phyloP scores from a whole-genome alignment of 2,888 invertebrate species.

The Therioaphis trifolii region DNA sequence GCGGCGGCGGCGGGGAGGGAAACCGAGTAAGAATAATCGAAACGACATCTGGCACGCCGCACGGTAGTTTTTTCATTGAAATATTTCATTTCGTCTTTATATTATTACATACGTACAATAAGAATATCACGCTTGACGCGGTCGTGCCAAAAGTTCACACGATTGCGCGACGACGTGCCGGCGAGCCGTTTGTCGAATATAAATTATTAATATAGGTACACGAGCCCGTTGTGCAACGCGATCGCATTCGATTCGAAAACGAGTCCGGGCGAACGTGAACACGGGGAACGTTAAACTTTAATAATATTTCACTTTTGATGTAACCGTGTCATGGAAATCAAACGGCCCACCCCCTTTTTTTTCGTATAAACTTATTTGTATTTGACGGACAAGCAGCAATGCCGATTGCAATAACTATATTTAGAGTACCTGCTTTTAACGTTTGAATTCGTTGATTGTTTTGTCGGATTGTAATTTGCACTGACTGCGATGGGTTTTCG shows the following conservation, averaged over 20 bases:
- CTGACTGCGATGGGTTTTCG: no score
- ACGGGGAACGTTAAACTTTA: no score
- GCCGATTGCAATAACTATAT: no score
- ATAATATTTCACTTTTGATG: no score
- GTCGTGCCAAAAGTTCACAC: constrained; percentile 39
- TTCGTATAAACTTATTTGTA: no score
- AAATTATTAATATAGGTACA: background rate
- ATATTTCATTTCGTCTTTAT: background rate
- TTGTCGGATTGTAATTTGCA: no score
- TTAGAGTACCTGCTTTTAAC: no score
- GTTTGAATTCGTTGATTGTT: no score
- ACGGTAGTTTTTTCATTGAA: constrained; percentile 28
- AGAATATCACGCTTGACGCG: constrained; percentile 3
- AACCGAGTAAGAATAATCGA: constrained; percentile 29
- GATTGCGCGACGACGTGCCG: constrained; percentile 9
- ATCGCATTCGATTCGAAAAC: constrained; percentile 4
- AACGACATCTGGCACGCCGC: constrained; percentile 25
- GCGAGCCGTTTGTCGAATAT: constrained; percentile 3
- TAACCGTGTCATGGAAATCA: no score
- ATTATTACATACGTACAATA: background rate
- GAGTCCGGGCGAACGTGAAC: no score
- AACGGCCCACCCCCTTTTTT: no score
- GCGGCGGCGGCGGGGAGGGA: background rate
- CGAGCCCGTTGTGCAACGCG: constrained; percentile 23
- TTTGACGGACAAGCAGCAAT: no score